phyloP scores from a whole-genome alignment of 2,113 vertebrate species.

The Seriola dumerili region DNA sequence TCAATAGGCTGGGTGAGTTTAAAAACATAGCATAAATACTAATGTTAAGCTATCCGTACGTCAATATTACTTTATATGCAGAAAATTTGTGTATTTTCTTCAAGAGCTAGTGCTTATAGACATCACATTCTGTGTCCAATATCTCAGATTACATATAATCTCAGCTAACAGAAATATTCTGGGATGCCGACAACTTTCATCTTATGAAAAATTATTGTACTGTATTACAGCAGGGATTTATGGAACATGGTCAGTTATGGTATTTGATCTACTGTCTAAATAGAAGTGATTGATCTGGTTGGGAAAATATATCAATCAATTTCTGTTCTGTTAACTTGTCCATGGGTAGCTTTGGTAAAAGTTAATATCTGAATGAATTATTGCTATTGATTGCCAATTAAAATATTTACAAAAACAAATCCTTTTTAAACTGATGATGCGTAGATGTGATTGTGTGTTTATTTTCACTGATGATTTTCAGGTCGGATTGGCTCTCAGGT shows the following conservation, averaged over 20 bases:
- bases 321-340: not conserved
- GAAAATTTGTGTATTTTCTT: not conserved
- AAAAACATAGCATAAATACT: not conserved
- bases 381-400: not conserved
- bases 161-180: not conserved
- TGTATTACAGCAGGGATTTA: not conserved
- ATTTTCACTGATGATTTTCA: constrained; percentile 65
- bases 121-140: not conserved
- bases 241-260: not conserved
- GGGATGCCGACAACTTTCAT: not conserved
- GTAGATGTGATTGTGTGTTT: constrained; percentile 4
- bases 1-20: constrained; percentile 91
- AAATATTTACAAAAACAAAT: not conserved
- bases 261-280: not conserved
- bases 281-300: not conserved
- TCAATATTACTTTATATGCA: not conserved
- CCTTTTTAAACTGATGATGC: not conserved
- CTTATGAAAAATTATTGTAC: not conserved
- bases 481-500: constrained; percentile 95
- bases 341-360: not conserved
- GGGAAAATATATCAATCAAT: not conserved
- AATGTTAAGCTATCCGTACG: not conserved
- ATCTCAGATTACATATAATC: not conserved
- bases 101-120: not conserved
- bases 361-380: not conserved